Evolutionary conservation across 2,888 invertebrate species (phyloP), one percentile per base, ranked within the genome.

Genomic region (Cotesia congregata): DNA sequence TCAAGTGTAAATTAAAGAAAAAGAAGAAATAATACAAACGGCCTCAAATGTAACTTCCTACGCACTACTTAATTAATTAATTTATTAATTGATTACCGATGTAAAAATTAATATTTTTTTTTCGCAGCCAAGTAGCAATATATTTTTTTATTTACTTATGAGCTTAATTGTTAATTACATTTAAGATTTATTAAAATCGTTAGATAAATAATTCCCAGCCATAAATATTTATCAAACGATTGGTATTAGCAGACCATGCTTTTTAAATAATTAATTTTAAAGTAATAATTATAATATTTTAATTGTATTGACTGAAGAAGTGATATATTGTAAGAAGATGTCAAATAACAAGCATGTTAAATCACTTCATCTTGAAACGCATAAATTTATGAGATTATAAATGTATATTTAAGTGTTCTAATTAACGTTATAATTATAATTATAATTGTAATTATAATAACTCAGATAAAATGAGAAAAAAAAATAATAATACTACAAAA

Each of bases 1-100:
- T 87, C 92, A 93, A 90, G 92, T 94, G 88, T 94, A 92, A 92
- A 89, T 61, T 9, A 9, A 30, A 30, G 3, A 30, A 30, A 3
- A 30, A 30, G 30, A 30, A 30, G 30, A 30, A 30, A 30, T 30
- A 30, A 30, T 30, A 30, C 30, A 65, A 12, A 30, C 20, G 30
- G 38, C 65, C 30, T 50, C 50, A 50, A 50, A 50, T 50, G 12
- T 12, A 50, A 50, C 50, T 50, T 50, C 50, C 50, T 50, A 50
- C 50, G 50, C 50, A 50, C 50, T 50, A 50, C 50, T 50, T 50
- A 50, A 50, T 50, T 50, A 50, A 50, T 50, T 50, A 50, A 50
- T 50, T 50, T 50, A 50, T 50, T 50, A 50, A 50, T 50, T 50
- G 50, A 50, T 50, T 50, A 50, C 12, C 50, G 7, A 9, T 50